Evolutionary conservation across 2,888 invertebrate species (phyloP).

Genomic region (Platypus cylindrus): DNA sequence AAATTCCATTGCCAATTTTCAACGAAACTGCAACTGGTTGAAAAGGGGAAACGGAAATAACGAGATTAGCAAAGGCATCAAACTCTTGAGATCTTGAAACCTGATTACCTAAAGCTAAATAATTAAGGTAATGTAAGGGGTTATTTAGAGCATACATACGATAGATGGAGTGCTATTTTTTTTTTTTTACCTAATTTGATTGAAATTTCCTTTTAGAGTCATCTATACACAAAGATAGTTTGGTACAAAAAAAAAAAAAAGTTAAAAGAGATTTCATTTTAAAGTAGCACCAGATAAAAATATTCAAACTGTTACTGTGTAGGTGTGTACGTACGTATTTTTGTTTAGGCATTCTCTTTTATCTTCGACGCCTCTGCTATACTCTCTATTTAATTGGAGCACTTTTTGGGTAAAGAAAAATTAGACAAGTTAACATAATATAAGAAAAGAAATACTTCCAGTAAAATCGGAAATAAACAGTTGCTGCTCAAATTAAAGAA

Average conservation of each 20-base stretch:
- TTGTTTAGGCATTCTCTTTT: neutral
- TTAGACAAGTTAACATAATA: too few relatives aligned
- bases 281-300: neutral
- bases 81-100: slow-evolving; percentile 9
- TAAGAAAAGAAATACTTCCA: too few relatives aligned
- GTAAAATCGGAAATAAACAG: too few relatives aligned
- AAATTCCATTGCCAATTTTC: too few relatives aligned
- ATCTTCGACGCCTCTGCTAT: too few relatives aligned
- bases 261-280: slow-evolving; percentile 9
- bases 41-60: neutral
- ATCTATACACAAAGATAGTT: slow-evolving; percentile 2
- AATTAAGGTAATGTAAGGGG: slow-evolving; percentile 16
- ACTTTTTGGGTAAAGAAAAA: too few relatives aligned
- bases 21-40: too few relatives aligned
- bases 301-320: too few relatives aligned
- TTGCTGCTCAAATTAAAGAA: too few relatives aligned
- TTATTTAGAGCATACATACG: slow-evolving; percentile 7
- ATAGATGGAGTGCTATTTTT: slow-evolving; percentile 10
- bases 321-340: too few relatives aligned
- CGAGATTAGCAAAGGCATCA: slow-evolving; percentile 7
- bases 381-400: too few relatives aligned
- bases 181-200: slow-evolving; percentile 11
- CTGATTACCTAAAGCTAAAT: slow-evolving; percentile 11
- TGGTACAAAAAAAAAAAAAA: slow-evolving; percentile 2
- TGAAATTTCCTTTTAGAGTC: slow-evolving; percentile 9